Base-by-base conservation (phyloP, 2,113 vertebrate genomes). In the Apaloderma vittatum region DNA sequence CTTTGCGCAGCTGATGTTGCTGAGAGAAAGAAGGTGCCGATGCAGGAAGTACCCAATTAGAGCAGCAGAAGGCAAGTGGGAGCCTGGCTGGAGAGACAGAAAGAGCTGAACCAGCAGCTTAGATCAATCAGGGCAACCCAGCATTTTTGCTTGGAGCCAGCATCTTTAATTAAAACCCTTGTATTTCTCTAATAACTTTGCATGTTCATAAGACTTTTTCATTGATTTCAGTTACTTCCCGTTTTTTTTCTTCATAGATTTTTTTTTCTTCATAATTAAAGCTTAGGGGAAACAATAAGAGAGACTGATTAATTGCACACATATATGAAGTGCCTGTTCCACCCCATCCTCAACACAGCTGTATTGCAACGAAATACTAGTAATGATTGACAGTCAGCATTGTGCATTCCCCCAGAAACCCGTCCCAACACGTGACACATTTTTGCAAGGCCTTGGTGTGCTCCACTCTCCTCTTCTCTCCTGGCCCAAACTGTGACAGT, bases 81-180 rank as follows among this genome's bases (percentile, higher is more conserved):
- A 70, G 90, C 74, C 71, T 67, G 71, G 58, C 81, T 52, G 58
- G 34, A 51, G 27, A 37, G 66, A 49, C 12, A 65, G 71, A 95
- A 97, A 85, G 34, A 52, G 95, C 97, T 98, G 96, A 98, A 82
- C 36, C 96, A 97, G 97, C 96, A 97, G 68, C 70, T 61, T 37
- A 36, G 52, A 97, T 98, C 97, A 96, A 62, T 97, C 93, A 93
- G 55, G 40, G 61, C 52, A 93, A 76, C 74, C 75, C 88, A 11
- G 12, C 54, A 23, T 62, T 95, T 96, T 94, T 97, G 94, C 95
- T 85, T 77, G 92, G 92, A 97, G 94, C 75, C 87, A 95, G 70
- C 90, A 78, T 94, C 88, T 97, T 98, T 98, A 98, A 98, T 98
- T 98, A 98, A 98, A 98, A 96, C 71, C 84, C 93, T 93, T 97